Evolutionary conservation across 1,140 invertebrate species (phyloP), one percentile per base, ranked within the genome.

Genomic region (Nebria ingens): DNA sequence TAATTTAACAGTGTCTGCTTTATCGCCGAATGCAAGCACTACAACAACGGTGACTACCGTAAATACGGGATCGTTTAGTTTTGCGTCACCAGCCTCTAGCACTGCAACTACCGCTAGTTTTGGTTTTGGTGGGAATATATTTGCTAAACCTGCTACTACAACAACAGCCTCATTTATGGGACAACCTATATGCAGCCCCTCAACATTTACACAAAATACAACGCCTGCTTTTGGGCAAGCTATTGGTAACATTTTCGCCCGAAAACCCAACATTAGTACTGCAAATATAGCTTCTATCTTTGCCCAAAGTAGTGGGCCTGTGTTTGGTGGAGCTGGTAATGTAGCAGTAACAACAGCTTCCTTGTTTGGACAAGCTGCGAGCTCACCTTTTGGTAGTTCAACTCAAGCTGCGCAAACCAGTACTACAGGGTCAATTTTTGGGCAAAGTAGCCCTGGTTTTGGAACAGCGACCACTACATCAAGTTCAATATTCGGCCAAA

Each of bases 91-190:
- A 51, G 50, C 50, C 13, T 12, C 19, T 55, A 59, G n/a, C 21
- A 45, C 55, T 12, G 29, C 61, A 4, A 17, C 6, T 12, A 45
- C 40, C 17, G 3, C 40, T 11, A 12, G 57, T 15, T 54, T 57
- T 19, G 13, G 64, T 0, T n/a, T n/a, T n/a, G 29, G 66, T 1
- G 19, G 58, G 1, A 69, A 68, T 9, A 69, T 70, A 22, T 70
- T 70, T 55, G 68, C 65, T n/a, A 62, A 63, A 11, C 51, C 55
- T 2, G 45, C 52, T 20, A 55, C 21, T 6, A 21, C 61, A 0
- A 51, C 61, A 2, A 61, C 64, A 13, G 21, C 54, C 3, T 45
- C 40, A 17, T 45, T 45, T 15, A 57, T 52, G 17, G 21, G 66
- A 21, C 65, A 60, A 21, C 65, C 65, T 0, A 61, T 66, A 20